Conservation (phyloP, 2,888 invertebrate genomes). For the Periphyllus acericola region DNA sequence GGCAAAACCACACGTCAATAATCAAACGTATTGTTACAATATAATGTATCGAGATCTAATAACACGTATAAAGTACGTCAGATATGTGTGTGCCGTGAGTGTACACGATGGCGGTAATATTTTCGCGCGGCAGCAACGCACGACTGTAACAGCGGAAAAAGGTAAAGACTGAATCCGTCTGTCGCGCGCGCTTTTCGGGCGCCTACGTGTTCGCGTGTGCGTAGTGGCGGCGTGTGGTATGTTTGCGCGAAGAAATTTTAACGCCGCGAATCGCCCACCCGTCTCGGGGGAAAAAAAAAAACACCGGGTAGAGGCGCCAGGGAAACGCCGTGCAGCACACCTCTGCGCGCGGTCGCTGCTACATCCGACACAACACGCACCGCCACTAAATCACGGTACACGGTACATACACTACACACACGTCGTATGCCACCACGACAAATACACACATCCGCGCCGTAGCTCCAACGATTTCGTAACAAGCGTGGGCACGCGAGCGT, state of each 20-base stretch:
- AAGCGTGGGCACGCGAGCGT: neutral
- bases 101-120: neutral
- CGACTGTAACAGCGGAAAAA: neutral
- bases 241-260: constrained; percentile 15
- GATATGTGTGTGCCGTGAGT: neutral
- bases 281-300: no score
- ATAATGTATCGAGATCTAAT: neutral
- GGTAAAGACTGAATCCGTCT: constrained; percentile 25
- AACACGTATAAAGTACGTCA: no score
- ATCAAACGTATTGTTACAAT: neutral
- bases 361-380: neutral
- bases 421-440: no score
- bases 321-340: neutral
- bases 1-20: neutral
- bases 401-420: no score
- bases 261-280: constrained; percentile 42
- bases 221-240: neutral
- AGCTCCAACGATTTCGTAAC: no score
- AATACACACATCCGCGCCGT: no score
- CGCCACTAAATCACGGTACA: neutral
- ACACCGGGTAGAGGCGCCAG: neutral
- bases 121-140: neutral
- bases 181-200: neutral
- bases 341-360: neutral
- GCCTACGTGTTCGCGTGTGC: no score